A percentile compares a stretch with the other conserved stretches of the same genome.
phyloP scores from a whole-genome alignment of 2,797 vertebrate genomes.

The Cryptoprocta ferox region DNA sequence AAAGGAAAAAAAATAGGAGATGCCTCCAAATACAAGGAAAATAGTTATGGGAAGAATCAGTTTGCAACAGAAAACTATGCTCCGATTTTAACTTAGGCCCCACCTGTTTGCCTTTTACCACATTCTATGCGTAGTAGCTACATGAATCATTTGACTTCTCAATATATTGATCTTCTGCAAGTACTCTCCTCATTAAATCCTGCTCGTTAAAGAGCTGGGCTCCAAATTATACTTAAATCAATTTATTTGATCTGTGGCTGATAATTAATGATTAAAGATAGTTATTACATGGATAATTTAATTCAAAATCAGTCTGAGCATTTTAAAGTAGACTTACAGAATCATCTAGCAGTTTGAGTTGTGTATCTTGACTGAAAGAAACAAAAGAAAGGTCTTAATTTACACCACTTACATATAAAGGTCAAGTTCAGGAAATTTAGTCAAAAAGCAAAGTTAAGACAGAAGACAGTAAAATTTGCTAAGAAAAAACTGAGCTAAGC shows the following conservation, averaged over 20 bases:
- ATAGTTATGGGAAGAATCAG: not conserved
- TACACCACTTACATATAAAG: not conserved
- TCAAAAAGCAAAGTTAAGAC: not conserved
- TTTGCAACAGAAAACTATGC: not conserved
- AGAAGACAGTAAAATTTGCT: not conserved
- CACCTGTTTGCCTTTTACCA: not conserved
- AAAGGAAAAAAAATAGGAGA: not conserved
- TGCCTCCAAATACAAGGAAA: not conserved
- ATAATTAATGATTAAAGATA: constrained; percentile 28
- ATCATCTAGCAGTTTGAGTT: not conserved
- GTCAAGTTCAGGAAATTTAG: constrained; percentile 12
- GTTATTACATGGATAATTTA: not conserved
- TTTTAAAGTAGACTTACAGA: constrained; percentile 16
- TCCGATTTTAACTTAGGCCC: not conserved
- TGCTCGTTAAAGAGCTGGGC: not conserved
- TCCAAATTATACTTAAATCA: constrained; percentile 40
- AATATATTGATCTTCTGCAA: not conserved
- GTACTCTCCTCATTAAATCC: constrained; percentile 18
- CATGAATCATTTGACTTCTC: not conserved
- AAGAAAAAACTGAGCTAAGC: not conserved
- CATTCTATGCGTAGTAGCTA: not conserved
- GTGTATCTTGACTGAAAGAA: not conserved
- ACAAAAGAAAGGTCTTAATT: not conserved
- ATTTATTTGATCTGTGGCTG: not conserved
- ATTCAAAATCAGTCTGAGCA: constrained; percentile 3